Evolutionary conservation across 2,888 invertebrate species (phyloP), one percentile per base, ranked within the genome.

Genomic region (Crossocerus cetratus): DNA sequence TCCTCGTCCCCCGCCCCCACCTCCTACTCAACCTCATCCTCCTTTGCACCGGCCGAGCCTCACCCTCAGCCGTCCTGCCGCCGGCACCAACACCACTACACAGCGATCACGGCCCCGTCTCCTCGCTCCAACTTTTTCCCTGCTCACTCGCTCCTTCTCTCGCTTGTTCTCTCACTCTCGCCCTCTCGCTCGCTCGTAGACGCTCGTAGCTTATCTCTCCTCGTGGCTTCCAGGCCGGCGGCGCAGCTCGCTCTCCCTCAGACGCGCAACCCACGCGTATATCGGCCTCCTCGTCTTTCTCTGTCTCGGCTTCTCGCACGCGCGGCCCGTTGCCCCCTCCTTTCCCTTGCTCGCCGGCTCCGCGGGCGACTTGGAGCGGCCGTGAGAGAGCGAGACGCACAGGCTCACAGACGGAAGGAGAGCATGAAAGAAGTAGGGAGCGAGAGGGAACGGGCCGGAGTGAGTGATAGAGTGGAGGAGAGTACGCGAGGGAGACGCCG

Each of bases 1-100:
- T 80, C 82, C 78, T 77, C 82, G 72, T 84, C 83, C 83, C 83
- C 74, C 82, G 75, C 79, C 78, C 69, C 72, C 59, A 22, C 80
- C 72, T 71, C 42, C 77, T 67, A 72, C 63, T 75, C 76, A 64
- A 70, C 74, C 78, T 78, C 76, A 16, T 70, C 74, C 73, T 74
- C 73, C 55, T 32, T 32, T 69, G 68, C 62, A 68, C 62, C 65
- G 67, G 74, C 78, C 65, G 77, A 21, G 65, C 65, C 66, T 74
- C 73, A 69, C 76, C 72, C 77, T 69, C 65, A 62, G 69, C 67
- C 72, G 64, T 69, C 74, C 70, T 79, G 64, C 67, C 74, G 65
- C 72, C 69, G 60, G 61, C 65, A 72, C 75, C 67, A 74, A 66
- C 74, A 61, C 59, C 74, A 63, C 49, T 65, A 58, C 57, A 18